phyloP scores from a whole-genome alignment of 2,797 vertebrate genomes.

The Melanotaenia pygmaea region DNA sequence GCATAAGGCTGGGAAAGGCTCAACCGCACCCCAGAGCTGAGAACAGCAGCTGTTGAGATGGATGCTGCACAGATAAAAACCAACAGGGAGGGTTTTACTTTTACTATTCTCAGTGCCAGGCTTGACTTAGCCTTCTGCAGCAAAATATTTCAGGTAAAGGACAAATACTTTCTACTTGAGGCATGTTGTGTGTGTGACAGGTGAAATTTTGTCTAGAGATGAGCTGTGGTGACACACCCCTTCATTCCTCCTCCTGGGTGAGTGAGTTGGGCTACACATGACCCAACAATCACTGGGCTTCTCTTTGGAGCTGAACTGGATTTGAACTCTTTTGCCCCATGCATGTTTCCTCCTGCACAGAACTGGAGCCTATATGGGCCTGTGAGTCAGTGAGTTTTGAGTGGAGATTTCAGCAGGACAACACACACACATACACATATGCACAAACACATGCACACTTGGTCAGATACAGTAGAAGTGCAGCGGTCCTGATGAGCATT shows the following conservation, averaged over 20 bases:
- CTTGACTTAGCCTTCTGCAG: conserved; percentile 36
- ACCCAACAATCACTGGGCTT: conserved; percentile 25
- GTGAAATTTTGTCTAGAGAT: conserved; percentile 18
- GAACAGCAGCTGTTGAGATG: conserved; percentile 78
- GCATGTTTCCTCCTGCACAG: conserved; percentile 16
- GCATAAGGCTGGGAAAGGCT: conserved; percentile 66
- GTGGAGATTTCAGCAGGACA: conserved; percentile 12
- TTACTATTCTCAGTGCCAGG: conserved; percentile 45
- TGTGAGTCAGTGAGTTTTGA: conserved; percentile 34
- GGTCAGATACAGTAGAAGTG: not conserved
- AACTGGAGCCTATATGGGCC: conserved; percentile 33
- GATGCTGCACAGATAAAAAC: conserved; percentile 73
- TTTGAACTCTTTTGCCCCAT: conserved; percentile 13
- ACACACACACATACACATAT: not conserved
- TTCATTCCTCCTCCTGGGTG: conserved; percentile 38
- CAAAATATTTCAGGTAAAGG: conserved; percentile 35
- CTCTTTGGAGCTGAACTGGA: conserved; percentile 26
- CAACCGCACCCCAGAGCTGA: conserved; percentile 81
- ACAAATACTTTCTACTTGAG: conserved; percentile 8
- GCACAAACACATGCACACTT: not conserved
- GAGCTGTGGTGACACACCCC: conserved; percentile 54
- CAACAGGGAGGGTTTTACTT: conserved; percentile 67
- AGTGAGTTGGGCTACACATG: conserved; percentile 46
- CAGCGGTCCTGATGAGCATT: not conserved
- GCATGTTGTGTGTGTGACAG: conserved; percentile 5